Evolutionary conservation across 2,113 vertebrate species (phyloP).

Genomic region (Morone chrysops): DNA sequence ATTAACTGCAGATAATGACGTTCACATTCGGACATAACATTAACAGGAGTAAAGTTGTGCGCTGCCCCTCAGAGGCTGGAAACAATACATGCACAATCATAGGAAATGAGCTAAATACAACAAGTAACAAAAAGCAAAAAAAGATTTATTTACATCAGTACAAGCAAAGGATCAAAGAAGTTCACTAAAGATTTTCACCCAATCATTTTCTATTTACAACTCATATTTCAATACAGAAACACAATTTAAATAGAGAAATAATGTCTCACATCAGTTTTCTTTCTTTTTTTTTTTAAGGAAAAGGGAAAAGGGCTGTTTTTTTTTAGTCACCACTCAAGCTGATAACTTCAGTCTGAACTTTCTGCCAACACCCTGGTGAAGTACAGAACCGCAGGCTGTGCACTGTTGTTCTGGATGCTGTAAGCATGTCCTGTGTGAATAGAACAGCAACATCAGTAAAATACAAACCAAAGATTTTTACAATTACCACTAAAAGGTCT

Average conservation of each 20-base stretch:
- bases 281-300: not conserved
- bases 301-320: not conserved
- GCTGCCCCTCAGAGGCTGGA: conserved; percentile 18
- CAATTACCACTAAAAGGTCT: not conserved
- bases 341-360: conserved; percentile 44
- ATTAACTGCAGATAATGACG: not conserved
- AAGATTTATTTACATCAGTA: conserved; percentile 23
- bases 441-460: not conserved
- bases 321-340: not conserved
- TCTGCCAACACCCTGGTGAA: conserved; percentile 76
- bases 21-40: too few relatives aligned
- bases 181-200: not conserved
- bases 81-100: not conserved
- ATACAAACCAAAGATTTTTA: not conserved
- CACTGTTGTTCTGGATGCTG: conserved; percentile 76
- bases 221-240: not conserved
- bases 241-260: not conserved
- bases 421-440: conserved; percentile 78
- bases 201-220: conserved; percentile 36
- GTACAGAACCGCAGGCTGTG: conserved; percentile 78
- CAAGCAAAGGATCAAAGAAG: not conserved
- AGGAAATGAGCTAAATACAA: not conserved
- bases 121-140: not conserved
- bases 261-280: not conserved
- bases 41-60: not conserved